Conservation (phyloP, 1,140 invertebrate genomes). For the Apis dorsata region DNA sequence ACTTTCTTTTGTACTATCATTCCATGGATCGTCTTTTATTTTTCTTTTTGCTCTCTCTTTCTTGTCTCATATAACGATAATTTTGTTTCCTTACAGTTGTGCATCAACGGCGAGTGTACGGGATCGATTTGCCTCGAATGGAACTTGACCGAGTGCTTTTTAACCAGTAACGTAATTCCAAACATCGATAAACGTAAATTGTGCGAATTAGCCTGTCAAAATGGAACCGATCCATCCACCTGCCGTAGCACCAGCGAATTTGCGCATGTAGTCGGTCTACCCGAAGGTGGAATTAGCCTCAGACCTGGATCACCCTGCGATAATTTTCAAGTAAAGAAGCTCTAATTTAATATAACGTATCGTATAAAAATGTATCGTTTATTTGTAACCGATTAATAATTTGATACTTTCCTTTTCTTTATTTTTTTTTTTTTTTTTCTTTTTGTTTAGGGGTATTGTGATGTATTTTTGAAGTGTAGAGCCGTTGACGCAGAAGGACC, state of each 20-base stretch:
- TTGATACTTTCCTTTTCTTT: no score
- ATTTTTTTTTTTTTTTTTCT: no score
- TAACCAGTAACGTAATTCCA: slow-evolving; percentile 91
- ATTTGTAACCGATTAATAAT: background rate
- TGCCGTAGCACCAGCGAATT: slow-evolving; percentile 94
- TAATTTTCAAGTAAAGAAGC: slow-evolving; percentile 92
- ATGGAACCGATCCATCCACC: slow-evolving; percentile 87
- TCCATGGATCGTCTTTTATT: background rate
- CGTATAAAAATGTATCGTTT: background rate
- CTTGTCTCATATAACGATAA: no score
- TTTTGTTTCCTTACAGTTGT: slow-evolving; percentile 83
- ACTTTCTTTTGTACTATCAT: background rate
- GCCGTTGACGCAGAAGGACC: slow-evolving; percentile 99
- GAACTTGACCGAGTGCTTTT: slow-evolving; percentile 96
- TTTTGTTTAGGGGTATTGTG: slow-evolving; percentile 92
- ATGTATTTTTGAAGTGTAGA: slow-evolving; percentile 98
- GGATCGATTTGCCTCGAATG: slow-evolving; percentile 97
- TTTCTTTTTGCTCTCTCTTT: no score
- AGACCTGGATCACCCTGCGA: slow-evolving; percentile 98
- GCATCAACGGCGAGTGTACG: slow-evolving; percentile 94
- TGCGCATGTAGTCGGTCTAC: slow-evolving; percentile 86
- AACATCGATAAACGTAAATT: slow-evolving; percentile 92
- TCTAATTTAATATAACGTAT: background rate
- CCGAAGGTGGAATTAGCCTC: slow-evolving; percentile 92
- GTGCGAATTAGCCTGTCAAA: slow-evolving; percentile 97